Evolutionary conservation across 2,113 vertebrate species (phyloP).

Genomic region (Cavia porcellus): DNA sequence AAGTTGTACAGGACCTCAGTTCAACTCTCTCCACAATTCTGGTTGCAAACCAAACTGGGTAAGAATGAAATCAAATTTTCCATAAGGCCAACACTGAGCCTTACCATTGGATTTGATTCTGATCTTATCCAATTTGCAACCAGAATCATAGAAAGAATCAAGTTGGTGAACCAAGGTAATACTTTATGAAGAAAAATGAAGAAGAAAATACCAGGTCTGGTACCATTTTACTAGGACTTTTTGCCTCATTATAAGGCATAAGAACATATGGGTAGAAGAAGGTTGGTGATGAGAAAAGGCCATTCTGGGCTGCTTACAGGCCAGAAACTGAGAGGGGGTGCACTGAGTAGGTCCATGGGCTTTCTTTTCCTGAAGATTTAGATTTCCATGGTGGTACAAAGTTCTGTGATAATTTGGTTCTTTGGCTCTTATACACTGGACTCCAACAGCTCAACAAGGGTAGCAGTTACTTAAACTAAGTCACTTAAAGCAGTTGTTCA

Average conservation of each 20-base stretch:
- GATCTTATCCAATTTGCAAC: not conserved
- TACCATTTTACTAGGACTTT: not conserved
- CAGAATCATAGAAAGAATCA: not conserved
- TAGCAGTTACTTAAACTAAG: not conserved
- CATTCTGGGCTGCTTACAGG: rapidly evolving
- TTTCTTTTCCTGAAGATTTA: not conserved
- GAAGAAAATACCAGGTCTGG: not conserved
- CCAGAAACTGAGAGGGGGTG: not conserved
- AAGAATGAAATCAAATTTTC: not conserved
- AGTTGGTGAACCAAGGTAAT: not conserved
- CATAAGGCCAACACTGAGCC: not conserved
- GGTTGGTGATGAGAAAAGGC: not conserved
- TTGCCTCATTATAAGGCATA: not conserved
- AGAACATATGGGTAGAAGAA: not conserved
- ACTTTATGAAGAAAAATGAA: not conserved
- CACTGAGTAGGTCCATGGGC: not conserved
- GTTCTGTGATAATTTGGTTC: not conserved
- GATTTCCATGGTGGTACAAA: not conserved
- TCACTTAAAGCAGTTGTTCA: not conserved
- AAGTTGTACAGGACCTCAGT: not conserved
- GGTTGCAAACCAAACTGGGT: not conserved
- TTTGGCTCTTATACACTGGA: not conserved
- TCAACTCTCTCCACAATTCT: not conserved
- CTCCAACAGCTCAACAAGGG: not conserved
- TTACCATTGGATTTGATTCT: not conserved